These are phyloP conservation scores for Smittia sp. DNA, from an alignment of 2,888 invertebrate genomes.

Conservation along the genomic window DNA sequence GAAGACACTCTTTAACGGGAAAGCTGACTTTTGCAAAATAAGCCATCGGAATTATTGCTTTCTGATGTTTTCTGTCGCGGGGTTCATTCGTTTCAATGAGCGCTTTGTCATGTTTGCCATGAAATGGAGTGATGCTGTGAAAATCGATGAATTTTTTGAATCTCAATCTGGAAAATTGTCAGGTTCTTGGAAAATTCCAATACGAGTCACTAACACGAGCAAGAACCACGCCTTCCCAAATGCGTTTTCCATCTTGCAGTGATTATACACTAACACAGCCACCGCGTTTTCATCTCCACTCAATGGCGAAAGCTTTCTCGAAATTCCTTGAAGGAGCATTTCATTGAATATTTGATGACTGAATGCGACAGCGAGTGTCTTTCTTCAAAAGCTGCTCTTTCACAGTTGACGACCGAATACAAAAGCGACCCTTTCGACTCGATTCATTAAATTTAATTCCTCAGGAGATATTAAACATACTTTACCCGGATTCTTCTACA, in stretches of 20 bases:
- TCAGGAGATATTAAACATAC: conserved; percentile 1
- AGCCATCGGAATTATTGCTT: no score
- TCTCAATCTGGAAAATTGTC: background rate
- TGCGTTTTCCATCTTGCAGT: conserved; percentile 25
- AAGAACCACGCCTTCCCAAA: conserved; percentile 27
- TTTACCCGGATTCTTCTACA: conserved; percentile 9
- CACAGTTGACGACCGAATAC: background rate
- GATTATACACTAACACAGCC: background rate
- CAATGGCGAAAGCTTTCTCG: conserved; percentile 15
- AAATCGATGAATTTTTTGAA: conserved; percentile 28
- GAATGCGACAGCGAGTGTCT: background rate
- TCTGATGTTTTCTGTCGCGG: no score
- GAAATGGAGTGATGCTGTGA: conserved; percentile 26
- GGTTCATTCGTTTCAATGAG: no score
- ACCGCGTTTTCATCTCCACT: background rate
- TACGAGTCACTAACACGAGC: conserved; percentile 5
- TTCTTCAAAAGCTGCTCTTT: background rate
- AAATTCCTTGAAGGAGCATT: no score
- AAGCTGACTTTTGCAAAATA: no score
- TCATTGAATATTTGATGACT: conserved; percentile 18
- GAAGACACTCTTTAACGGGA: no score
- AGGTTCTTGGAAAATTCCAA: conserved; percentile 27
- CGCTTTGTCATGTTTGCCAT: no score
- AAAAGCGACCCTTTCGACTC: conserved; percentile 16
- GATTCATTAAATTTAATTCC: conserved; percentile 27